These are phyloP conservation scores for Acanthopagrus latus DNA, from an alignment of 2,797 vertebrate species.

Conservation along the genomic window DNA sequence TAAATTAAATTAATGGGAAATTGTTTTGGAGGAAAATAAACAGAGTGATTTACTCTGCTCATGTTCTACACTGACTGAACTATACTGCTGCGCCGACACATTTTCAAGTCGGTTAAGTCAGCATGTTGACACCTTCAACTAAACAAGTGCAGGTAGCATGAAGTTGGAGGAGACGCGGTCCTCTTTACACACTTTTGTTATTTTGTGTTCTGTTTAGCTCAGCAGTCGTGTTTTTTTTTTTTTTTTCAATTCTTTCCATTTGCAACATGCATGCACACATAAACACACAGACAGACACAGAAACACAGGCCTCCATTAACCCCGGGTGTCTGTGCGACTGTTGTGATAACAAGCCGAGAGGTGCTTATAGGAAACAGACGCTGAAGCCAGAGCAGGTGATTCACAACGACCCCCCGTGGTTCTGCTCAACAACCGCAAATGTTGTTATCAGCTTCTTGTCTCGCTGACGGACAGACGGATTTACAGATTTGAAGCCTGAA, in stretches of 20 bases:
- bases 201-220: too few species aligned
- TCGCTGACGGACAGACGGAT: constrained; percentile 24
- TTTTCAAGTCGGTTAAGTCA: not conserved
- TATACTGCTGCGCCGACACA: too few species aligned
- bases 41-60: too few species aligned
- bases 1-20: too few species aligned
- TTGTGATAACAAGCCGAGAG: constrained; percentile 72
- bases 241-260: too few species aligned
- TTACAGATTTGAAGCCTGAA: constrained; percentile 45
- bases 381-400: constrained; percentile 53
- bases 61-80: too few species aligned
- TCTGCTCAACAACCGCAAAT: too few species aligned
- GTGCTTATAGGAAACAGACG: constrained; percentile 73
- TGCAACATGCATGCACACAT: not conserved
- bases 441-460: not conserved
- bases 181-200: too few species aligned
- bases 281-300: constrained; percentile 14
- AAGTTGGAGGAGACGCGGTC: too few species aligned
- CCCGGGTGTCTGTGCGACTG: constrained; percentile 42
- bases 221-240: too few species aligned
- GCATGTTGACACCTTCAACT: not conserved
- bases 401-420: too few species aligned
- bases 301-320: constrained; percentile 12
- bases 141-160: not conserved
- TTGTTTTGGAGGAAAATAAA: too few species aligned